phyloP scores from a whole-genome alignment of 2,797 vertebrate species.

The Rallus crepitans region DNA sequence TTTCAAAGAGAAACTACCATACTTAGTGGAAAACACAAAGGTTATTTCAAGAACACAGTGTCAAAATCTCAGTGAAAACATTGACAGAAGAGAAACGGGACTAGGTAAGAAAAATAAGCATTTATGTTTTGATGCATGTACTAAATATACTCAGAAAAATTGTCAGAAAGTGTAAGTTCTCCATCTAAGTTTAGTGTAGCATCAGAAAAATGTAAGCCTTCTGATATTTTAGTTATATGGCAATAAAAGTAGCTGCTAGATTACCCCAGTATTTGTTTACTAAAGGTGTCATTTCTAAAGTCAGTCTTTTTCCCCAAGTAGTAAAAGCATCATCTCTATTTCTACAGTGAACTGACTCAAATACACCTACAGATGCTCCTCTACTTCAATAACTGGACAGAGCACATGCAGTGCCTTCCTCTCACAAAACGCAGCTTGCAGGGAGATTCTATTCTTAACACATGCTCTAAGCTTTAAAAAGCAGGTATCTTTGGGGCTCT shows the following conservation, averaged over 20 bases:
- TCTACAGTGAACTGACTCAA: background rate
- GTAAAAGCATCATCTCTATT: background rate
- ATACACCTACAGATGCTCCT: background rate
- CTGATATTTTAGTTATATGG: background rate
- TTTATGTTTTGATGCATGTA: background rate
- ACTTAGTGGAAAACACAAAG: conserved; percentile 63
- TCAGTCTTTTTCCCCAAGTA: background rate
- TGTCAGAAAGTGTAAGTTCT: background rate
- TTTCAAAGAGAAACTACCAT: conserved; percentile 60
- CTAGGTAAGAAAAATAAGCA: conserved; percentile 69
- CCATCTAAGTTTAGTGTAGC: background rate
- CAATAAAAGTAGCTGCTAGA: background rate
- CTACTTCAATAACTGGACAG: background rate
- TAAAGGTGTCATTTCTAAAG: background rate
- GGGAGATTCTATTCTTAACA: background rate
- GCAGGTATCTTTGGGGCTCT: background rate
- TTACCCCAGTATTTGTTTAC: background rate
- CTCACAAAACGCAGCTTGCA: background rate
- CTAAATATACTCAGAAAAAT: background rate
- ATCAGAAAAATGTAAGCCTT: background rate
- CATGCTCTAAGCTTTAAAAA: background rate
- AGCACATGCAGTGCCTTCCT: background rate
- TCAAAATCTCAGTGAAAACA: conserved; percentile 30
- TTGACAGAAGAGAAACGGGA: conserved; percentile 8
- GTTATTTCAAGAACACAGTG: conserved; percentile 23